phyloP scores from a whole-genome alignment of 2,888 invertebrate species.

The Rotaria sp. region DNA sequence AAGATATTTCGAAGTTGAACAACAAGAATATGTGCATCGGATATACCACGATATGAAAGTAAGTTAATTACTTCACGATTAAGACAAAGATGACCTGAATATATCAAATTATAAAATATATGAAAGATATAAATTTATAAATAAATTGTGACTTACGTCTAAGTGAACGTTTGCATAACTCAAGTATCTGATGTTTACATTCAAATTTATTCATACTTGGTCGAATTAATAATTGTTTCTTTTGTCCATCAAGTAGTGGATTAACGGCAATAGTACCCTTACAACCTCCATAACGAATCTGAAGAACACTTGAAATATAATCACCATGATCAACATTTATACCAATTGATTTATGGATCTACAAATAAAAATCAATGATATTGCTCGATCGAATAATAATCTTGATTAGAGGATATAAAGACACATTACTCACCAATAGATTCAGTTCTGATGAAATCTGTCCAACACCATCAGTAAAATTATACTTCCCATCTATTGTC shows the following conservation, averaged over 20 bases:
- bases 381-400: too few species aligned
- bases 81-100: neutral
- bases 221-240: neutral
- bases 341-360: neutral
- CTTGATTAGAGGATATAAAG: neutral
- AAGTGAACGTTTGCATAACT: neutral
- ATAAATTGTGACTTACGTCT: neutral
- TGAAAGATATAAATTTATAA: too few species aligned
- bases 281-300: conserved; percentile 1
- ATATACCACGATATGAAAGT: neutral
- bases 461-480: conserved; percentile 14
- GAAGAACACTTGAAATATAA: neutral
- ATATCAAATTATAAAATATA: neutral
- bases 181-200: neutral
- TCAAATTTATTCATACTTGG: neutral
- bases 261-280: neutral
- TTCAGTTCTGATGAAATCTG: neutral
- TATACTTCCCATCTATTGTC: neutral
- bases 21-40: neutral
- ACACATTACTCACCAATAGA: neutral
- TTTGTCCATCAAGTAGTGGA: neutral
- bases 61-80: neutral
- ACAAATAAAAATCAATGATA: too few species aligned
- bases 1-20: neutral
- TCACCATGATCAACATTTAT: neutral